Percentiles rank a stretch among this genome's conserved stretches.
Conservation (phyloP, 92 coral and sea anemone genomes). For the Actinernus sp. region DNA sequence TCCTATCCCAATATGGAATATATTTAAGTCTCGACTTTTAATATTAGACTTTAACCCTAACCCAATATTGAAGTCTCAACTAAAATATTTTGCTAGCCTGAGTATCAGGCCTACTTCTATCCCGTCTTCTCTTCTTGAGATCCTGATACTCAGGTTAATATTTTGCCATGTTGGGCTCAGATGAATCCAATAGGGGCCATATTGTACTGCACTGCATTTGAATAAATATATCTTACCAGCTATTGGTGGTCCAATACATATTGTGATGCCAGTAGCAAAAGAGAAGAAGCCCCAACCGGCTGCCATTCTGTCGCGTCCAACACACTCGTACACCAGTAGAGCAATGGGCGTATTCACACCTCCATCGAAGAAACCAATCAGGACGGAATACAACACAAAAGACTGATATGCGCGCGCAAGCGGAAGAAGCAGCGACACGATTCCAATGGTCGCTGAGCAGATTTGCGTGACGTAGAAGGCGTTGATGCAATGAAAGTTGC, state of each 20-base stretch:
- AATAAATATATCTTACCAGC: slow-evolving; percentile 14
- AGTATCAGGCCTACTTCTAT: too few relatives aligned
- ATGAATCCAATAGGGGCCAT: too few relatives aligned
- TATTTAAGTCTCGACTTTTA: too few relatives aligned
- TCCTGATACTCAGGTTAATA: too few relatives aligned
- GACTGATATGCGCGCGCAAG: slow-evolving; percentile 38
- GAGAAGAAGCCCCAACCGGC: slow-evolving; percentile 44
- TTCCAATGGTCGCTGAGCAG: slow-evolving; percentile 17
- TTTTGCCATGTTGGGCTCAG: too few relatives aligned
- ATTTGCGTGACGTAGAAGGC: slow-evolving; percentile 43
- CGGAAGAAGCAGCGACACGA: slow-evolving; percentile 27
- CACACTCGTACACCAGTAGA: slow-evolving; percentile 42
- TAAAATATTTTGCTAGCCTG: too few relatives aligned
- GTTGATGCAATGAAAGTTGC: slow-evolving; percentile 49
- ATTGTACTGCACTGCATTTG: too few relatives aligned
- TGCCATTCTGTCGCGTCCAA: slow-evolving; percentile 47
- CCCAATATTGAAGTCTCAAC: too few relatives aligned
- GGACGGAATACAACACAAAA: slow-evolving; percentile 22
- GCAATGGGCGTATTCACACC: slow-evolving; percentile 47
- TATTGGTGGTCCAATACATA: slow-evolving; percentile 43
- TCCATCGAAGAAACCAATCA: slow-evolving; percentile 41
- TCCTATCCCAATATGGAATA: too few relatives aligned
- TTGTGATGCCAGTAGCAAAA: slow-evolving; percentile 33
- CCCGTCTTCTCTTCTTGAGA: too few relatives aligned
- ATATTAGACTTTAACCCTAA: too few relatives aligned